Conservation (phyloP, 2,888 invertebrate genomes). For the Drosophila maculinotata region DNA sequence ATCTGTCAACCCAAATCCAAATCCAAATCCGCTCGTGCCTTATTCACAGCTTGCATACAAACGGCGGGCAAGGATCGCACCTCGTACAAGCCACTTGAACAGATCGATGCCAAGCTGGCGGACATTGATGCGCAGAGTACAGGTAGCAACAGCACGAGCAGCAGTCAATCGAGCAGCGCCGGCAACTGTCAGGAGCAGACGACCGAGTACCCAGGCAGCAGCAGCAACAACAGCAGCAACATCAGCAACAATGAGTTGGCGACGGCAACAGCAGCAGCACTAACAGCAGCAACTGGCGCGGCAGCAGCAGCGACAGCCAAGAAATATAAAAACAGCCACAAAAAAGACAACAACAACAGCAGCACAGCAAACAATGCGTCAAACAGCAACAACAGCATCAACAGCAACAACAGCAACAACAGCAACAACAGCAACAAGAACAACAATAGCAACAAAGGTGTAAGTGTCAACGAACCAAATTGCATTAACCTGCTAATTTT, state of each 20-base stretch:
- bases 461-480: slow-evolving; percentile 38
- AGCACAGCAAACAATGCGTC: slow-evolving; percentile 28
- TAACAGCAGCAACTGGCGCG: slow-evolving; percentile 24
- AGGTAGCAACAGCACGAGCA: slow-evolving; percentile 66
- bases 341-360: slow-evolving; percentile 60
- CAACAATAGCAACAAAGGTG: slow-evolving; percentile 62
- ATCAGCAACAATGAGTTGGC: slow-evolving; percentile 47
- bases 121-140: slow-evolving; percentile 84
- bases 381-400: slow-evolving; percentile 46
- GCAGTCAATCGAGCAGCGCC: slow-evolving; percentile 41
- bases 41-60: slow-evolving; percentile 88
- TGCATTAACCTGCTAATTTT: neutral
- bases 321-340: slow-evolving; percentile 61
- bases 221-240: slow-evolving; percentile 38
- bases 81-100: slow-evolving; percentile 89
- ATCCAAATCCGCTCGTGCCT: slow-evolving; percentile 11
- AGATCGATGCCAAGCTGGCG: slow-evolving; percentile 81
- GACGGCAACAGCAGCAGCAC: slow-evolving; percentile 14
- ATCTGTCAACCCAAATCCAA: slow-evolving; percentile 17
- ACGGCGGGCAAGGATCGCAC: slow-evolving; percentile 88
- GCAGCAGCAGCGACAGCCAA: slow-evolving; percentile 32
- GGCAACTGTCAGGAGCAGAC: slow-evolving; percentile 57
- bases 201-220: slow-evolving; percentile 44
- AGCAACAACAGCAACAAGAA: slow-evolving; percentile 63
- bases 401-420: slow-evolving; percentile 36